These are phyloP conservation scores for Dissostichus mawsoni DNA, from an alignment of 2,113 vertebrate species.

Conservation along the genomic window DNA sequence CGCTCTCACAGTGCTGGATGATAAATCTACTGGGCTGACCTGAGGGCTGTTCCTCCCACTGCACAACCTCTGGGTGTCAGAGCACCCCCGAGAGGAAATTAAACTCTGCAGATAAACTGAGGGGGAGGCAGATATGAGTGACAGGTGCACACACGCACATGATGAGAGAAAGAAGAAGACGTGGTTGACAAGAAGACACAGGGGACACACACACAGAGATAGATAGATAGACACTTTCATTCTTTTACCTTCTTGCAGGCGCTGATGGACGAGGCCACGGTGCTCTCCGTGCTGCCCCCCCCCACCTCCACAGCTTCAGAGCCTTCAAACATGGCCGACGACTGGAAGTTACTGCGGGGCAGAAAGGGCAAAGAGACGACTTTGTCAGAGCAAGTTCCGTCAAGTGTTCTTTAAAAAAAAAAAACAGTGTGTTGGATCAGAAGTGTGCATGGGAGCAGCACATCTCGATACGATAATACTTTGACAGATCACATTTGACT, in stretches of 20 bases:
- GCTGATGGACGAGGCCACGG: slow-evolving; percentile 88
- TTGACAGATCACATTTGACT: no score
- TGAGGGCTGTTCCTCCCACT: slow-evolving; percentile 58
- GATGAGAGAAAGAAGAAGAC: background rate
- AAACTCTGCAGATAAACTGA: slow-evolving; percentile 54
- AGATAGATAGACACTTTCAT: background rate
- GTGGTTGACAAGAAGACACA: slow-evolving; percentile 4
- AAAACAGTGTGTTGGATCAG: slow-evolving; percentile 1
- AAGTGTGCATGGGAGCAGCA: slow-evolving; percentile 5
- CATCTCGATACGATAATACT: background rate
- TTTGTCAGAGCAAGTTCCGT: slow-evolving; percentile 60
- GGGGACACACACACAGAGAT: background rate
- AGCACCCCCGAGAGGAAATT: slow-evolving; percentile 55
- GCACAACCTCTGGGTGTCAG: slow-evolving; percentile 53
- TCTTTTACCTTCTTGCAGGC: slow-evolving; percentile 95
- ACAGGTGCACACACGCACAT: slow-evolving; percentile 5
- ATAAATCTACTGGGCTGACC: slow-evolving; percentile 68
- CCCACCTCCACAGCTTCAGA: slow-evolving; percentile 76
- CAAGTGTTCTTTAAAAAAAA: slow-evolving; percentile 20
- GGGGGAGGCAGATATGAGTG: slow-evolving; percentile 34
- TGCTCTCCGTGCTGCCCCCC: slow-evolving; percentile 81
- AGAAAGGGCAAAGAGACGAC: slow-evolving; percentile 58
- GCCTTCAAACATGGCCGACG: slow-evolving; percentile 88
- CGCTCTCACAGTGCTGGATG: slow-evolving; percentile 50
- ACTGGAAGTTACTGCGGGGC: slow-evolving; percentile 87